Evolutionary conservation across 2,888 invertebrate species (phyloP).

Genomic region (Eubasilissa splendida): DNA sequence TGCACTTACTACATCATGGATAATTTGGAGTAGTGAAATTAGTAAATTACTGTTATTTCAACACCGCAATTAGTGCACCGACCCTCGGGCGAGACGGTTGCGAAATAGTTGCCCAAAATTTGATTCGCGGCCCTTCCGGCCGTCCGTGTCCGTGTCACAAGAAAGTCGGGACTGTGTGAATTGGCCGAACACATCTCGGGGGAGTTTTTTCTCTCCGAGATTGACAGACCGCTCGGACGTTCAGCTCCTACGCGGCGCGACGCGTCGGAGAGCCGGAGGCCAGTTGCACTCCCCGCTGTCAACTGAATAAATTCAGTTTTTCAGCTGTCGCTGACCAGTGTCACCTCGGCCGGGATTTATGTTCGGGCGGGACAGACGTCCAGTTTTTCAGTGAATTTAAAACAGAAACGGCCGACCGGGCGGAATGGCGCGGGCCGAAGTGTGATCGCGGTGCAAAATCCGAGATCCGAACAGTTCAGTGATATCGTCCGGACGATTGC

Average conservation of each 20-base stretch:
- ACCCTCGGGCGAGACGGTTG: slow-evolving; percentile 16
- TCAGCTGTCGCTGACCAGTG: slow-evolving; percentile 34
- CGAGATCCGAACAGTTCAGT: slow-evolving; percentile 5
- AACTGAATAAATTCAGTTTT: slow-evolving; percentile 43
- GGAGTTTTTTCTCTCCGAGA: too few relatives aligned
- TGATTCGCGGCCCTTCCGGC: too few relatives aligned
- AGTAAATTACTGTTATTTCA: slow-evolving; percentile 11
- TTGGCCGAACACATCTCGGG: too few relatives aligned
- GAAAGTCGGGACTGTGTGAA: too few relatives aligned
- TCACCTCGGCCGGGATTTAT: slow-evolving; percentile 40
- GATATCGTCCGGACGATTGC: slow-evolving; percentile 29
- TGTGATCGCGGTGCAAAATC: slow-evolving; percentile 8
- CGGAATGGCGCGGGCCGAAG: neutral
- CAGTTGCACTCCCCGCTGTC: neutral
- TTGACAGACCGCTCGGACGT: too few relatives aligned
- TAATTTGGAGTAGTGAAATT: neutral
- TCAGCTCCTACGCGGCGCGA: too few relatives aligned
- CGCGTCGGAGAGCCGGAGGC: neutral
- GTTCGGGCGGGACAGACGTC: slow-evolving; percentile 31
- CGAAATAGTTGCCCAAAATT: neutral
- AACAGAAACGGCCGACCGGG: slow-evolving; percentile 29
- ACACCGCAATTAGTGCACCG: slow-evolving; percentile 2
- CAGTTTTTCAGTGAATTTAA: slow-evolving; percentile 37
- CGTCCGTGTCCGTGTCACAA: too few relatives aligned
- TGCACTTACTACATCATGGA: too few relatives aligned